Evolutionary conservation across 1,140 invertebrate genomes (phyloP).

Genomic region (Ctenoplectra terminalis): DNA sequence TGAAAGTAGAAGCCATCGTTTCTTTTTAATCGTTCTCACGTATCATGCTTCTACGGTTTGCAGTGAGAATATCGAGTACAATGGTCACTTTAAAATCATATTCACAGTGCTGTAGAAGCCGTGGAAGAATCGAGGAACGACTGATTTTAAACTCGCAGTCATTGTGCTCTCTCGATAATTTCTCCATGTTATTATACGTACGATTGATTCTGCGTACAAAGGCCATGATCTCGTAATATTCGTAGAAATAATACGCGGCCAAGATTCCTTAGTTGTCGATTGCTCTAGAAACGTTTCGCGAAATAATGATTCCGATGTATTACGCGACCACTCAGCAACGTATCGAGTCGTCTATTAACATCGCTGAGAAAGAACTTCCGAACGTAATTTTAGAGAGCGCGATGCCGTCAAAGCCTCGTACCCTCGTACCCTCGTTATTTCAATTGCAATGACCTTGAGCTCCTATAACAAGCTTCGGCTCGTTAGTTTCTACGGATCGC

Average conservation of each 20-base stretch:
- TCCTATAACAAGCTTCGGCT: slow-evolving; percentile 46
- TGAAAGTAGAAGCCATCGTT: too few species aligned
- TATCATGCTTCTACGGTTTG: too few species aligned
- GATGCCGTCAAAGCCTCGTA: neutral
- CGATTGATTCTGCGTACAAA: too few species aligned
- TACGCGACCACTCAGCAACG: neutral
- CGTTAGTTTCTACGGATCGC: slow-evolving; percentile 47
- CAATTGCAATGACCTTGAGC: slow-evolving; percentile 50
- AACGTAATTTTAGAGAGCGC: slow-evolving; percentile 5
- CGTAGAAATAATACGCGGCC: neutral
- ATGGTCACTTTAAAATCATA: too few species aligned
- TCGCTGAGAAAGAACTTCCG: neutral
- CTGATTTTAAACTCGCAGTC: too few species aligned
- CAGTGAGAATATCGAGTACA: too few species aligned
- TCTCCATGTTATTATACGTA: too few species aligned
- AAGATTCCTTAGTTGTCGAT: neutral
- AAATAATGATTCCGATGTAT: slow-evolving; percentile 12
- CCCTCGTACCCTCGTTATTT: slow-evolving; percentile 53
- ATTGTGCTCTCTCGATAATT: too few species aligned
- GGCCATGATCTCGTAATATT: too few species aligned
- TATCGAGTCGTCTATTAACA: slow-evolving; percentile 8
- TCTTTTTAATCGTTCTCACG: too few species aligned
- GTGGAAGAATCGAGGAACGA: too few species aligned
- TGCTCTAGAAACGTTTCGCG: slow-evolving; percentile 1
- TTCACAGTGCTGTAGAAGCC: too few species aligned